Evolutionary conservation across 2,113 vertebrate species (phyloP).

Genomic region (Barbus barbus): DNA sequence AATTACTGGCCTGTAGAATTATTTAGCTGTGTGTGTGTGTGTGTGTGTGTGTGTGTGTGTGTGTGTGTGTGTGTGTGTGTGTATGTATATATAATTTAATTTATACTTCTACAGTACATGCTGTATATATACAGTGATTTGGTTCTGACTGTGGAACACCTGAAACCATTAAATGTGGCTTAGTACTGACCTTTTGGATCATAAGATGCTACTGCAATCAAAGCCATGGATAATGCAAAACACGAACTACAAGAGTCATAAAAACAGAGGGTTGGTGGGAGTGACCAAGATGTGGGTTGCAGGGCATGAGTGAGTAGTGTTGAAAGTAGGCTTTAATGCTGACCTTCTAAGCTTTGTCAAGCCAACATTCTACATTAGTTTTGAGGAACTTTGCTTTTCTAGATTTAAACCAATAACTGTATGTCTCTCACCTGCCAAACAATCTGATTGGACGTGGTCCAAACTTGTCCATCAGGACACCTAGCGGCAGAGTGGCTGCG

Average conservation of each 20-base stretch:
- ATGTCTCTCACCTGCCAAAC: constrained; percentile 79
- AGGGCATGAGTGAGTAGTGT: constrained; percentile 3
- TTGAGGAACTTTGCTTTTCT: neutral
- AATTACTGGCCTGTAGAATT: neutral
- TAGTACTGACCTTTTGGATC: constrained; percentile 78
- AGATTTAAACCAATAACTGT: neutral
- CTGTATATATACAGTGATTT: neutral
- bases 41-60: neutral
- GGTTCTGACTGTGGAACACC: neutral
- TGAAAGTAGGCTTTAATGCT: neutral
- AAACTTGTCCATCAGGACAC: constrained; percentile 74
- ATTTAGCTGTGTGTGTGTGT: neutral
- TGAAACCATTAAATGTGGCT: no score
- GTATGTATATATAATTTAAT: neutral
- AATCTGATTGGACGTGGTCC: constrained; percentile 83
- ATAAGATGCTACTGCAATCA: constrained; percentile 79
- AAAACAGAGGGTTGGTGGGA: neutral
- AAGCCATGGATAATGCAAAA: constrained; percentile 81
- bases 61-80: neutral
- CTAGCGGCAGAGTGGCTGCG: constrained; percentile 81
- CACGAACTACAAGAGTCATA: constrained; percentile 69
- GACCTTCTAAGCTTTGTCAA: neutral
- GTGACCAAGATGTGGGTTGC: neutral
- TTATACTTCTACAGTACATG: neutral
- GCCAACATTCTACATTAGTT: neutral